Percentiles rank a stretch among this genome's conserved stretches.
These are phyloP conservation scores for Leptonema lineaticorne DNA, from an alignment of 1,140 invertebrate species.

Conservation along the genomic window DNA sequence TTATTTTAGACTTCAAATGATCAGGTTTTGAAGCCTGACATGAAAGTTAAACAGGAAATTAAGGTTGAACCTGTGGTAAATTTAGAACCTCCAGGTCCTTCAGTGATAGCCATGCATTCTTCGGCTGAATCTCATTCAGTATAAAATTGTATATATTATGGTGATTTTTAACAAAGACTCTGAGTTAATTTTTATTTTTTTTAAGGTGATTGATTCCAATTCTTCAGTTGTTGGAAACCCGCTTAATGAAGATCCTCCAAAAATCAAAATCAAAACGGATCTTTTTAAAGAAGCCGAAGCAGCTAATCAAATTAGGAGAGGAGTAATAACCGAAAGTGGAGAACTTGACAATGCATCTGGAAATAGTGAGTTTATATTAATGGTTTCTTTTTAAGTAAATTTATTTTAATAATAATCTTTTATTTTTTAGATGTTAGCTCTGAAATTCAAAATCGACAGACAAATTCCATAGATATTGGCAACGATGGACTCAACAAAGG, in stretches of 20 bases:
- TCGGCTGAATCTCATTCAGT: conserved; percentile 12
- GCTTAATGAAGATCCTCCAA: conserved; percentile 30
- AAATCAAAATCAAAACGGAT: conserved; percentile 40
- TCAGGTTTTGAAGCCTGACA: conserved; percentile 18
- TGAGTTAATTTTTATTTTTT: not conserved
- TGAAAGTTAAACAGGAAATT: conserved; percentile 33
- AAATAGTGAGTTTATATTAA: conserved; percentile 3
- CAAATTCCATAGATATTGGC: not conserved
- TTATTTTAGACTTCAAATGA: conserved; percentile 22
- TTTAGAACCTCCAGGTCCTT: not conserved
- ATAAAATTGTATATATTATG: too few species aligned
- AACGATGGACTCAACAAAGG: not conserved
- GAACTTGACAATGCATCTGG: conserved; percentile 17
- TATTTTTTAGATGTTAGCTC: not conserved
- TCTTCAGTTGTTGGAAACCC: not conserved
- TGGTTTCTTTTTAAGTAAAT: too few species aligned
- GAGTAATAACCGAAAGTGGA: conserved; percentile 27
- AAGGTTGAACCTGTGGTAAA: conserved; percentile 24
- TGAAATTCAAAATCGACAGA: not conserved
- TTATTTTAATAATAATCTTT: too few species aligned
- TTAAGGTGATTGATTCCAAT: not conserved
- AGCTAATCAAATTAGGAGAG: conserved; percentile 10
- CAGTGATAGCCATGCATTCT: conserved; percentile 11
- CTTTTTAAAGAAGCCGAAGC: conserved; percentile 35
- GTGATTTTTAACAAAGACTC: not conserved